Base-by-base conservation (phyloP, 2,888 invertebrate genomes). In the Acanthosoma haemorrhoidale region DNA sequence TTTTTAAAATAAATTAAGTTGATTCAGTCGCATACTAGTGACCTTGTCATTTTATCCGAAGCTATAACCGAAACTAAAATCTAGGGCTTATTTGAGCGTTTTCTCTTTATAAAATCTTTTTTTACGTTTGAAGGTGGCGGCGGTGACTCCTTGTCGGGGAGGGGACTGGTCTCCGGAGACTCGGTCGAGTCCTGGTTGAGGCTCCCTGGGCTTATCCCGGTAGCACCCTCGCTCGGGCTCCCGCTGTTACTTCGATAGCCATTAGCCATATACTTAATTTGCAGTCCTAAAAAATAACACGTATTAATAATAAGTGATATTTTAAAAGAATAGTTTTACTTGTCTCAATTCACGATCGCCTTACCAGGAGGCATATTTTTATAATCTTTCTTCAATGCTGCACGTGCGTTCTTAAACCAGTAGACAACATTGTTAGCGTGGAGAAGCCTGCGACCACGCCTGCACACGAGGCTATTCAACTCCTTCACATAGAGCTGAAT, bases 391-490 rank as follows among this genome's bases (percentile, higher is more conserved):
- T 96, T 94, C 79, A 94, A 93, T 1, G 96, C 96, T 1, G 97
- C 97, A 66, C 98, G 85, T 0, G 97, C 96, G 79, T 97, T 97
- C 80, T 97, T 96, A 82, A 99, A 99, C 94, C 94, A 94, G 78
- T 94, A 94, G 15, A 96, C 95, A 15, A 96, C 95, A 79, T 96
- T 96, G 78, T 95, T 95, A 4, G 96, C 90, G 80, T 97, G 96
- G 67, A 97, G 83, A 0, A 96, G 96, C 78, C 96, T 95, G 60
- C 96, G 85, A 1, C 96, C 96, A 67, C 93, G 86, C 43, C 97
- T 86, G 64, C 96, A 96, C 78, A 96, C 95, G 74, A 96, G 82
- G 71, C 89, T 88, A 80, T 99, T 99, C 75, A 99, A 82, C 78
- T 96, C 95, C 76, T 92, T 89, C 70, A 98, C 94, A 81, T 96